A percentile compares a stretch with the other conserved stretches of the same genome.
Evolutionary conservation across 2,113 vertebrate species (phyloP).

Genomic region (Onychostruthus taczanowskii): DNA sequence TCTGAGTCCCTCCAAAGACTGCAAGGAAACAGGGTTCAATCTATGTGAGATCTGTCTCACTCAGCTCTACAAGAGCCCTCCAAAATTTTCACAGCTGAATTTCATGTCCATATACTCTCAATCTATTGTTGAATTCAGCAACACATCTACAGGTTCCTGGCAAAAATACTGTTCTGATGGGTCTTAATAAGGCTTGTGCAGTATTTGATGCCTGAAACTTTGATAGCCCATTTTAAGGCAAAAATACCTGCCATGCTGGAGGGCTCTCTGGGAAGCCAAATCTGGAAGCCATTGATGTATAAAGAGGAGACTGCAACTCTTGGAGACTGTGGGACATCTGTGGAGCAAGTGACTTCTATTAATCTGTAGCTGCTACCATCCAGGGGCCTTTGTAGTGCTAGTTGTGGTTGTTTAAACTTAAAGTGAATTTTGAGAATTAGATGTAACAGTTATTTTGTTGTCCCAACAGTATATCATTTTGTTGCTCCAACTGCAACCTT

Average conservation of each 20-base stretch:
- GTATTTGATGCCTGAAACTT: background rate
- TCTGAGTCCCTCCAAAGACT: background rate
- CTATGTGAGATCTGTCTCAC: rapidly evolving
- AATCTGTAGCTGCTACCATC: background rate
- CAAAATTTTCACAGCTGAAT: background rate
- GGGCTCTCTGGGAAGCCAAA: background rate
- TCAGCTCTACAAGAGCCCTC: background rate
- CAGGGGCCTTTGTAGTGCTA: background rate
- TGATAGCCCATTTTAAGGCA: background rate
- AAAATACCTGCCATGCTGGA: background rate
- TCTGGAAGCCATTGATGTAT: background rate
- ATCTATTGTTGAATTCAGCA: background rate
- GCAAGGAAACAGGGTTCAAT: background rate
- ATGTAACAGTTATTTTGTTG: background rate
- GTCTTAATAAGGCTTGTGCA: background rate
- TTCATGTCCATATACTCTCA: background rate
- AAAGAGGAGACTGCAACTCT: background rate
- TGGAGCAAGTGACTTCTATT: background rate
- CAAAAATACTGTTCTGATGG: background rate
- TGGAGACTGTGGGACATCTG: background rate
- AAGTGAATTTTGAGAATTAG: background rate
- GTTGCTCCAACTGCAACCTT: background rate
- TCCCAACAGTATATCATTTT: background rate
- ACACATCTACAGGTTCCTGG: background rate
- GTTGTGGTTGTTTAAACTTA: background rate